Conservation (phyloP, 2,888 invertebrate genomes). For the Stomorhina lunata region DNA sequence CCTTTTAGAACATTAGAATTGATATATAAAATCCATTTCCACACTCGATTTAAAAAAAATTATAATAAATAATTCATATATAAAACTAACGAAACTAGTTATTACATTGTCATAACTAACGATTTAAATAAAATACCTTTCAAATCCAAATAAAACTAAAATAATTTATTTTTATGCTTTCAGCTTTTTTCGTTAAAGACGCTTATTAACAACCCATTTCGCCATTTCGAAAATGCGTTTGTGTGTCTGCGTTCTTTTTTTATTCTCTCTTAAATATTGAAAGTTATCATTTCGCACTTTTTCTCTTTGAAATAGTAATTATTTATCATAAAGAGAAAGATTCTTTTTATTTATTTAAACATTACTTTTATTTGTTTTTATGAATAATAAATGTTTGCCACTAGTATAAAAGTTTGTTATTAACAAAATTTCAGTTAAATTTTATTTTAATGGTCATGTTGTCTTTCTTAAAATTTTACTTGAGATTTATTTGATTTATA, state of each 20-base stretch:
- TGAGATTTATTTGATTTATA: slow-evolving; percentile 2
- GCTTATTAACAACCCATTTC: slow-evolving; percentile 34
- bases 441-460: slow-evolving; percentile 42
- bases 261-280: background rate
- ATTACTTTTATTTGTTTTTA: slow-evolving; percentile 27
- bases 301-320: slow-evolving; percentile 23
- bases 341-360: background rate
- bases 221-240: slow-evolving; percentile 17
- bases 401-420: slow-evolving; percentile 20
- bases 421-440: slow-evolving; percentile 23
- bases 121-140: no score
- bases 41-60: no score
- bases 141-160: no score
- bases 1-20: no score
- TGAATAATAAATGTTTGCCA: slow-evolving; percentile 53
- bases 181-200: slow-evolving; percentile 22
- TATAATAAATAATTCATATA: no score
- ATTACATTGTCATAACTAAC: no score
- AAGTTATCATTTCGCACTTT: slow-evolving; percentile 38
- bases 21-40: no score
- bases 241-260: slow-evolving; percentile 27
- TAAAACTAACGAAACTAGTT: no score
- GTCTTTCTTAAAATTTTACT: slow-evolving; percentile 34
- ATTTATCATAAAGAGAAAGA: background rate
- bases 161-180: slow-evolving; percentile 57